A percentile compares a stretch with the other conserved stretches of the same genome.
Evolutionary conservation across 2,797 vertebrate genomes (phyloP).

Genomic region (Aselliscus stoliczkanus): DNA sequence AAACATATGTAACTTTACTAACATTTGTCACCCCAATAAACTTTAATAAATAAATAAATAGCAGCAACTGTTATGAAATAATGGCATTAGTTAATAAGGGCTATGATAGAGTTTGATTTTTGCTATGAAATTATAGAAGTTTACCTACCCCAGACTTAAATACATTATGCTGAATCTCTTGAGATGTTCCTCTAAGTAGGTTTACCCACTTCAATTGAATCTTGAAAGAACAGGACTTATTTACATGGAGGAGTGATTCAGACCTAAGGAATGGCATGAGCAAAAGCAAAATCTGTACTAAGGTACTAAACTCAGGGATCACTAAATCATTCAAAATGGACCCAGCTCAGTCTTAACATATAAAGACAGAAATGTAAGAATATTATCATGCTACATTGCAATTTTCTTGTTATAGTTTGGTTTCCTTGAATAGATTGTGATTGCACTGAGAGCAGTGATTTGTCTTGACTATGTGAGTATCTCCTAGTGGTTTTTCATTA

Average conservation of each 20-base stretch:
- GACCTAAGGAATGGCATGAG: neutral
- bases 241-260: neutral
- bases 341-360: neutral
- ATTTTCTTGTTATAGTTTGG: neutral
- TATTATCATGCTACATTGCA: neutral
- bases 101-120: neutral
- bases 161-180: neutral
- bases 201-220: neutral
- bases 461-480: neutral
- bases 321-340: neutral
- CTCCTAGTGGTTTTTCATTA: neutral
- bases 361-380: neutral
- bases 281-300: neutral
- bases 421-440: neutral
- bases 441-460: neutral
- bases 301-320: neutral
- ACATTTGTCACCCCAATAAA: too few species aligned
- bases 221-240: neutral
- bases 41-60: too few species aligned
- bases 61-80: neutral
- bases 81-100: neutral
- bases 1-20: too few species aligned
- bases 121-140: neutral
- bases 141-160: neutral
- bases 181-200: neutral